Percentiles rank a stretch among this genome's conserved stretches.
These are phyloP conservation scores for Nannobrachium achirus DNA, from an alignment of 2,113 vertebrate species.

Conservation along the genomic window DNA sequence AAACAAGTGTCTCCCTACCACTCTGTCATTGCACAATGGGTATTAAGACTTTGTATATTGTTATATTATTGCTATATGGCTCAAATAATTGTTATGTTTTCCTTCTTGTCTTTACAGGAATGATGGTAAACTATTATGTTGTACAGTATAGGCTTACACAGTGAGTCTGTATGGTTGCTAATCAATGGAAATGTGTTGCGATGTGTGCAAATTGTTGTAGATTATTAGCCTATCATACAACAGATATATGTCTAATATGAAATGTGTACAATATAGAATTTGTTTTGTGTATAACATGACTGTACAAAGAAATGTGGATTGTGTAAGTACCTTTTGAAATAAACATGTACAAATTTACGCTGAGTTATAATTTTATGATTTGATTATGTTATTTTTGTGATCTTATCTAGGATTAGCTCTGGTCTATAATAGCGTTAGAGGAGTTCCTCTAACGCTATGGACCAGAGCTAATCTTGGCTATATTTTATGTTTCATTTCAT, in stretches of 20 bases:
- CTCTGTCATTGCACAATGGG: constrained; percentile 13
- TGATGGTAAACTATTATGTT: constrained; percentile 14
- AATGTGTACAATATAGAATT: constrained; percentile 28
- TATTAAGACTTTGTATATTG: constrained; percentile 52
- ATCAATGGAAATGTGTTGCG: constrained; percentile 9
- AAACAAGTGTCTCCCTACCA: constrained; percentile 12
- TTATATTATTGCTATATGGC: constrained; percentile 37
- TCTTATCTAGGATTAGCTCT: too few relatives aligned
- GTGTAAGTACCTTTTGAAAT: constrained; percentile 62
- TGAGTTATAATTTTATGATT: too few relatives aligned
- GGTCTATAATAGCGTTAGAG: too few relatives aligned
- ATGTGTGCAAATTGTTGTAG: constrained; percentile 13
- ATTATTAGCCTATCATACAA: constrained; percentile 8
- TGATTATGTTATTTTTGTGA: too few relatives aligned
- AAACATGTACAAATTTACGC: constrained; percentile 44
- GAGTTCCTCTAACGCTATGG: too few relatives aligned
- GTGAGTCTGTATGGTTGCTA: constrained; percentile 7
- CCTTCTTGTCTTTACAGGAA: constrained; percentile 32
- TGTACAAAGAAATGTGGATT: constrained; percentile 61
- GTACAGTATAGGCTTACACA: constrained; percentile 9
- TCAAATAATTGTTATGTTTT: constrained; percentile 22
- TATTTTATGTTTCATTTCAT: too few relatives aligned
- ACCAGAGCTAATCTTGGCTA: too few relatives aligned
- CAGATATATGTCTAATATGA: constrained; percentile 36
- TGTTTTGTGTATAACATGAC: constrained; percentile 46